Evolutionary conservation across 1,140 invertebrate genomes (phyloP).

Genomic region (Lepidurus couesii): DNA sequence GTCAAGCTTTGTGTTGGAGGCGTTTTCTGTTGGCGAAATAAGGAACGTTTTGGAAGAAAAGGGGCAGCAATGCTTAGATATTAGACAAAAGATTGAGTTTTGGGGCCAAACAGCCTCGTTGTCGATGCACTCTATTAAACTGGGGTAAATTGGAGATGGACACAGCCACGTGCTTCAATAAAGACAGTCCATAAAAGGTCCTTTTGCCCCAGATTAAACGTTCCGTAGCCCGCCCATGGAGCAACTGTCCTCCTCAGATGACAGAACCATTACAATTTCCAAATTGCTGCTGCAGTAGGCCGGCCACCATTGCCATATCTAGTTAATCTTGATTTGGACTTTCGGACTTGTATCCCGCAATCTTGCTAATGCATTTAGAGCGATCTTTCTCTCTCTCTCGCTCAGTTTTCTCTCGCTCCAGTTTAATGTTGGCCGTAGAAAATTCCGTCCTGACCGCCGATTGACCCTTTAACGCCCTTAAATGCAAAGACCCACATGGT

Average conservation of each 20-base stretch:
- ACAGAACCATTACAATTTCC: constrained; percentile 19
- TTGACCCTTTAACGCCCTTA: background rate
- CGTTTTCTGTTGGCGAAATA: background rate
- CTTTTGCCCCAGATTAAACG: constrained; percentile 1
- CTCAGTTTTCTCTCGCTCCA: too few species aligned
- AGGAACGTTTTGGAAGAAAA: background rate
- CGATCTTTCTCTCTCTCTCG: background rate
- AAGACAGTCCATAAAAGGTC: background rate
- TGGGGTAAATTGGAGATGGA: constrained; percentile 1
- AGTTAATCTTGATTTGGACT: background rate
- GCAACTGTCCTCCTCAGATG: constrained; percentile 16
- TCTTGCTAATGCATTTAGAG: background rate
- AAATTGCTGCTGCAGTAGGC: background rate
- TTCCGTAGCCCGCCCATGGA: background rate
- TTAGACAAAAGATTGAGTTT: background rate
- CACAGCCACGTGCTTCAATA: constrained; percentile 12
- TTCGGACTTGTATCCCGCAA: background rate
- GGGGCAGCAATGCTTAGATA: background rate
- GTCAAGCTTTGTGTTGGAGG: too few species aligned
- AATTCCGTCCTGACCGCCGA: background rate
- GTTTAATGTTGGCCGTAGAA: too few species aligned
- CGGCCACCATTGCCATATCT: background rate
- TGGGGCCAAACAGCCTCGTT: background rate
- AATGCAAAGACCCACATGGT: background rate
- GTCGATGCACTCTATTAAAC: constrained; percentile 4